Base-by-base conservation (phyloP, 2,797 vertebrate species). In the Threskiornis aethiopicus region DNA sequence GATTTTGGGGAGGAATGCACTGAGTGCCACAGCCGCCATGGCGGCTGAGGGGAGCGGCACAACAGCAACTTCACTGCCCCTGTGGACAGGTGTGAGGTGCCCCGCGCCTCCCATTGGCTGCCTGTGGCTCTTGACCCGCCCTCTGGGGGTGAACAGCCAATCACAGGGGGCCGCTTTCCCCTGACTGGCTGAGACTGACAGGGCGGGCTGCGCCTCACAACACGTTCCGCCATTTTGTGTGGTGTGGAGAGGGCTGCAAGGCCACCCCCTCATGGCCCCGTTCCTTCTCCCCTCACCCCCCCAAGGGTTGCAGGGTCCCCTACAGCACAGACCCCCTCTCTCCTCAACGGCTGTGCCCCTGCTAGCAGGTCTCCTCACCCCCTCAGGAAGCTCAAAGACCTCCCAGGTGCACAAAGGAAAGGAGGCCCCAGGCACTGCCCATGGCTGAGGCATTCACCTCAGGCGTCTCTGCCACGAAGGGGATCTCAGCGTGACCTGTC, bases 191-290 rank as follows among this genome's bases (percentile, higher is more conserved):
- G 41, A 42, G 44, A 28, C 33, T 19, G 77, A 26, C 31, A 71
- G 17, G 57, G 46, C 4, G 1, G n/a, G 44, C 6, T 2, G 10
- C 21, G 42, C 20, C 39, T 47, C 11, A 8, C 5, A 1, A 8
- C 7, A 3, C 2, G 0, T 31, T 1, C 44, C 11, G 16, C 86
- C 70, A 65, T 86, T 70, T 76, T 80, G 39, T 42, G 5, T 33
- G 49, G 7, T 0, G 1, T 2, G 16, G 31, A 11, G 42, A 16
- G 11, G 4, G 20, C 5, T 0, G 2, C 10, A 4, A 9, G 6
- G 11, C 5, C 2, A 2, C 3, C 8, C 11, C 9, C 5, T 13
- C 41, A 14, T 1, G 1, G 22, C 35, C 6, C 15, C 20, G 0
- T 10, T 77, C 52, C 16, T 35, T 17, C 46, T 41, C 31, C 20